Base-by-base conservation (phyloP, 1,140 invertebrate genomes). In the Chrysopa pallens region DNA sequence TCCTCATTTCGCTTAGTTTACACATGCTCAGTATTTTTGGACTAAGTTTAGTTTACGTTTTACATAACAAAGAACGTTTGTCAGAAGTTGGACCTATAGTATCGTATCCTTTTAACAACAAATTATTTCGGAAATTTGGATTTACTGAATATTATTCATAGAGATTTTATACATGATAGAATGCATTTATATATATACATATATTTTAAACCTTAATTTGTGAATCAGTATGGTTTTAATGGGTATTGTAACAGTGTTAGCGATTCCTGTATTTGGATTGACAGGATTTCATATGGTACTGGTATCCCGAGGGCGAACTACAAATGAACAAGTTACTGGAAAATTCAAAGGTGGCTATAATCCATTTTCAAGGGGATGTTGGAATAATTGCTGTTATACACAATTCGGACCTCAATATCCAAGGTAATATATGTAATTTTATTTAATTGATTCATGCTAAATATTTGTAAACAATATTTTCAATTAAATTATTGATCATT, bases 241-340 rank as follows among this genome's bases (percentile, higher is more conserved):
- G 79, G 81, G 76, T 49, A 72, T 97, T 48, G 89, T 94, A 54
- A 76, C 78, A 14, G 59, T 98, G 42, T 65, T 98, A 45, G 80
- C 93, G 50, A 88, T 99, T 60, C 96, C 96, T 47, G 94, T 99
- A 50, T 83, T 93, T 64, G 95, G 94, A 50, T 69, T 99, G 49
- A 96, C 93, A 44, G 87, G 87, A 40, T 99, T 99, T 67, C 95
- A 99, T 64, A 82, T 97, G 67, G 81, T 98, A 49, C 71, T 99
- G 45, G 91, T 99, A 36, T 86, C 89, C 11, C 72, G 91, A 53
- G 96, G 95, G n/a, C 74, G 94, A 44, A 99, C 96, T n/a, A 99
- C 96, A 44, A 99, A 99, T 69, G 96, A 99, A 68, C 95, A 99
- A 73, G 92, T 98, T 29, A 97, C 94, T 4, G 92, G 91, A 35